Evolutionary conservation across 2,888 invertebrate genomes (phyloP).

Genomic region (Epistrophe eligans): DNA sequence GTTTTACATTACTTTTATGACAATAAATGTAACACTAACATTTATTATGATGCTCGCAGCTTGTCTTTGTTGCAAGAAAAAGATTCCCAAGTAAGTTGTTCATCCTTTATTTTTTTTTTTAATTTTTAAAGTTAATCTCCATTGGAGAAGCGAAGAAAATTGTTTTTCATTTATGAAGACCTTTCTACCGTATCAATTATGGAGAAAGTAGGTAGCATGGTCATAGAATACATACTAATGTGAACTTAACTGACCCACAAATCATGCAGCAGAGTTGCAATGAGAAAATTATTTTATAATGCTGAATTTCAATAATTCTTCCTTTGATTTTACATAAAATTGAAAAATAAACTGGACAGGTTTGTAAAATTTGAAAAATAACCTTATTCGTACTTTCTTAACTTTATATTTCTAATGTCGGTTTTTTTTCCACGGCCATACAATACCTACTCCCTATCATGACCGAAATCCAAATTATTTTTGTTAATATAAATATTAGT

Average conservation of each 20-base stretch:
- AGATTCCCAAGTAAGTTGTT: slow-evolving; percentile 89
- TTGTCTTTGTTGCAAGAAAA: slow-evolving; percentile 91
- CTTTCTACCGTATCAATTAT: slow-evolving; percentile 55
- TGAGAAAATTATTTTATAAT: slow-evolving; percentile 1
- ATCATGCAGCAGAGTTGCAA: slow-evolving; percentile 37
- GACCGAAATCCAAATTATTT: no score
- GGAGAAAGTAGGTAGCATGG: slow-evolving; percentile 63
- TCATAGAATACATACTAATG: slow-evolving; percentile 50
- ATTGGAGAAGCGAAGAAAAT: slow-evolving; percentile 3
- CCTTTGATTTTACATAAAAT: not conserved
- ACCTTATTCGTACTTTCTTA: no score
- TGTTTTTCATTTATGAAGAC: slow-evolving; percentile 27
- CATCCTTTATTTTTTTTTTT: not conserved
- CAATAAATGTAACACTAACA: slow-evolving; percentile 81
- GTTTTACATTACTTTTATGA: slow-evolving; percentile 80
- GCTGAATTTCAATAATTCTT: slow-evolving; percentile 47
- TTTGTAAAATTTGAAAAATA: no score
- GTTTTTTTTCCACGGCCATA: no score
- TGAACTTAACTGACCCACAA: slow-evolving; percentile 67
- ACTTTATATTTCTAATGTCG: no score
- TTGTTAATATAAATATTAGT: no score
- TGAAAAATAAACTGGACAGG: no score
- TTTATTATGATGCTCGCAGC: slow-evolving; percentile 86
- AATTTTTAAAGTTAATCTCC: not conserved
- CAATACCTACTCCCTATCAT: no score